A percentile compares a stretch with the other conserved stretches of the same genome.
Evolutionary conservation across 2,888 invertebrate genomes (phyloP).

Genomic region (Lasioglossum leucozonium): DNA sequence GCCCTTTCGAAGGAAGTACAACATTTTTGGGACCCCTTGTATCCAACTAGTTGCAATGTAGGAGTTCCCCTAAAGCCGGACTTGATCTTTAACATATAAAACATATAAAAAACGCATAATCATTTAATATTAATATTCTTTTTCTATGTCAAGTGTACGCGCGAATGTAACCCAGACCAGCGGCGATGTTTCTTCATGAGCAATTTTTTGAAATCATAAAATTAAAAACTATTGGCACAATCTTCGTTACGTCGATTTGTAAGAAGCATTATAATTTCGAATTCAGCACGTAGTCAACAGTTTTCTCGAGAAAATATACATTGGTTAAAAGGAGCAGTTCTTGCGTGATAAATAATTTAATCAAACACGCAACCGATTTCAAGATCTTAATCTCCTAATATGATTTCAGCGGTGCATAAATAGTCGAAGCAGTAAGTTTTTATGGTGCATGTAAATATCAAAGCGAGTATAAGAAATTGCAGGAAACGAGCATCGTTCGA

Average conservation of each 20-base stretch:
- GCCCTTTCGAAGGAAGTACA: too few species aligned
- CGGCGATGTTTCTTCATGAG: not conserved
- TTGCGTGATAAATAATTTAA: conserved; percentile 9
- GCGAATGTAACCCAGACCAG: not conserved
- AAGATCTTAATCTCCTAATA: not conserved
- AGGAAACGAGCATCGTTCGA: conserved; percentile 36
- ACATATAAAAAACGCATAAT: too few species aligned
- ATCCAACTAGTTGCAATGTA: too few species aligned
- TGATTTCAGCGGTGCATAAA: conserved; percentile 14
- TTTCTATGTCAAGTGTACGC: too few species aligned
- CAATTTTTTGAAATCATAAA: not conserved
- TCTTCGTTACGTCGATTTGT: not conserved
- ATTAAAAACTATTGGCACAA: not conserved
- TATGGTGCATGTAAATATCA: not conserved
- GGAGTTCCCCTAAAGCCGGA: too few species aligned
- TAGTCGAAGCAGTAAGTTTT: not conserved
- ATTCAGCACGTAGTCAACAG: not conserved
- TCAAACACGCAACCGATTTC: not conserved
- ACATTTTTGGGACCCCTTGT: too few species aligned
- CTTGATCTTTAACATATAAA: too few species aligned
- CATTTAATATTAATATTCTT: too few species aligned
- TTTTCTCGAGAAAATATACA: not conserved
- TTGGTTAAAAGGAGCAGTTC: not conserved
- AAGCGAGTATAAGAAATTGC: conserved; percentile 30
- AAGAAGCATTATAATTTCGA: not conserved